Conservation (phyloP, 2,888 invertebrate genomes). For the Calliopum simillimum region DNA sequence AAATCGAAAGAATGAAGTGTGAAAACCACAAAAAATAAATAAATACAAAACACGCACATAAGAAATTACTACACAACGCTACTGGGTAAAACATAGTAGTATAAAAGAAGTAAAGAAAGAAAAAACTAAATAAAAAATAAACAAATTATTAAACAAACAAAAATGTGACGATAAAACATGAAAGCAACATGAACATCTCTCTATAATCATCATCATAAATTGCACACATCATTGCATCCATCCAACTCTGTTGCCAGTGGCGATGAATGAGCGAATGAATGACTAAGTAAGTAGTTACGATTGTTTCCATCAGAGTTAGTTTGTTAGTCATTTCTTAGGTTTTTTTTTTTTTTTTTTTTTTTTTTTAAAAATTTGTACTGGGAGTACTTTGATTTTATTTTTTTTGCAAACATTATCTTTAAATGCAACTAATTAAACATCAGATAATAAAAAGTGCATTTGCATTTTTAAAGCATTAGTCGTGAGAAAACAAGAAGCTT, state of each 20-base stretch:
- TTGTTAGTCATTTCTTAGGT: background rate
- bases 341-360: background rate
- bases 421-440: too few relatives aligned
- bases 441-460: too few relatives aligned
- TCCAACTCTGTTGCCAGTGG: background rate
- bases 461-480: too few relatives aligned
- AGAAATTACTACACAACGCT: too few relatives aligned
- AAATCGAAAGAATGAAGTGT: conserved; percentile 17
- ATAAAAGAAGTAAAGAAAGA: conserved; percentile 1
- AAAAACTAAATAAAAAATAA: background rate
- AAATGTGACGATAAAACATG: conserved; percentile 17
- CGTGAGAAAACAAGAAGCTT: too few relatives aligned
- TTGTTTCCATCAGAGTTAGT: background rate
- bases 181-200: background rate
- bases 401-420: too few relatives aligned
- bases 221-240: conserved; percentile 16
- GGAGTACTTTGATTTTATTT: too few relatives aligned
- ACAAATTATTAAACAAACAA: background rate
- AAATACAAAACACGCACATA: too few relatives aligned
- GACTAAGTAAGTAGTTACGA: background rate
- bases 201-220: conserved; percentile 1
- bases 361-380: background rate
- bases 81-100: background rate
- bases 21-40: conserved; percentile 12
- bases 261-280: too few relatives aligned